These are phyloP conservation scores for Corythornis madagascariensis DNA, from an alignment of 2,113 vertebrate genomes.

Conservation along the genomic window DNA sequence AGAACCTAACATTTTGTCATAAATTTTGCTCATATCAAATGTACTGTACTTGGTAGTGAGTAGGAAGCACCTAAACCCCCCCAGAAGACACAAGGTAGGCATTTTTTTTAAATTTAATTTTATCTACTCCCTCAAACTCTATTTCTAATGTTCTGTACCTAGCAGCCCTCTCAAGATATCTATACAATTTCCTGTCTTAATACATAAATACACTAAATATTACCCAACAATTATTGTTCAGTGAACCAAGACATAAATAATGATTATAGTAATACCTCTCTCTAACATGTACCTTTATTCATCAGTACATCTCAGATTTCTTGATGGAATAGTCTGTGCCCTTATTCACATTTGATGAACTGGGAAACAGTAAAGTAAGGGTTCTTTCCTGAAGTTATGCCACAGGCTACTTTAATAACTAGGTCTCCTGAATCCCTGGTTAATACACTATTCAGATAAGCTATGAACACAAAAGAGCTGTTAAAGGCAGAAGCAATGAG, in stretches of 20 bases:
- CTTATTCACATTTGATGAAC: not conserved
- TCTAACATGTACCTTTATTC: not conserved
- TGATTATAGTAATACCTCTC: not conserved
- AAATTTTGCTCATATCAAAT: not conserved
- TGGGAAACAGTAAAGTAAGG: not conserved
- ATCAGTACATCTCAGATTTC: not conserved
- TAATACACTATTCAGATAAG: constrained; percentile 9
- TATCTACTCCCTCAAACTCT: not conserved
- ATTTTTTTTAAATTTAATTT: not conserved
- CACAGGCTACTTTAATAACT: not conserved
- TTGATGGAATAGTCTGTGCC: not conserved
- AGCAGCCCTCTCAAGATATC: not conserved
- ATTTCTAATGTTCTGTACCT: not conserved
- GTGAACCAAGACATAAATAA: not conserved
- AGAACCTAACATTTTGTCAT: not conserved
- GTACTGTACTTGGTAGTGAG: not conserved
- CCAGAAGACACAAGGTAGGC: not conserved
- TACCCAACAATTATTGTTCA: not conserved
- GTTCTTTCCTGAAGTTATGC: not conserved
- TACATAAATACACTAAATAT: not conserved
- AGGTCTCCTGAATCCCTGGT: not conserved
- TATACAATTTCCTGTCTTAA: not conserved
- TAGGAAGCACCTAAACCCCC: not conserved
- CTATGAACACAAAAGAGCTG: not conserved
- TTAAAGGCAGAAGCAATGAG: constrained; percentile 9